Conservation (phyloP, 2,113 vertebrate species). For the Lasiurus borealis region DNA sequence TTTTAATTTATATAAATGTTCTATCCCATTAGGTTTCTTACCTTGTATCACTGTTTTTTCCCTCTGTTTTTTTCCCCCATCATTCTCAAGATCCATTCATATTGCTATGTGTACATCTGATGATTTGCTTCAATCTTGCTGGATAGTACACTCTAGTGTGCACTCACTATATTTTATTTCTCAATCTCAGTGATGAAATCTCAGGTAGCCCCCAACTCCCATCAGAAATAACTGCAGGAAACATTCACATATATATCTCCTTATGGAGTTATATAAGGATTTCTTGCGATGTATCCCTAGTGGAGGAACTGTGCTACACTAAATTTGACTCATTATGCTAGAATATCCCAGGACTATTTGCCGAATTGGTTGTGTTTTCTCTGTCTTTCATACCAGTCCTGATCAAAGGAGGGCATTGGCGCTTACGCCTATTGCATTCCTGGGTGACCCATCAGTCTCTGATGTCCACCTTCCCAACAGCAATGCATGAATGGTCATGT, state of each 20-base stretch:
- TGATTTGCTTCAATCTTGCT: background rate
- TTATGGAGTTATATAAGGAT: background rate
- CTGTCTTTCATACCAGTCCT: background rate
- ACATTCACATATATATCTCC: background rate
- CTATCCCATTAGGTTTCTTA: constrained; percentile 9
- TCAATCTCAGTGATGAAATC: background rate
- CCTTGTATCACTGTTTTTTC: background rate
- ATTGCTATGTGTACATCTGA: background rate
- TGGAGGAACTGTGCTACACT: background rate
- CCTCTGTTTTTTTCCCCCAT: background rate
- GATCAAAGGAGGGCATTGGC: background rate
- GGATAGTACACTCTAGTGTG: background rate
- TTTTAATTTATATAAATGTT: background rate
- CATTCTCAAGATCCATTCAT: background rate
- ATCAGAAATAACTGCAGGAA: background rate
- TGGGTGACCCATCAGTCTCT: too few species aligned
- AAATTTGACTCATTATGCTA: background rate
- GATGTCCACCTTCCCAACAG: background rate
- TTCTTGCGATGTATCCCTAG: background rate
- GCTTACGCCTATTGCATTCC: background rate
- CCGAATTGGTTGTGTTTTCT: background rate
- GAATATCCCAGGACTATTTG: background rate
- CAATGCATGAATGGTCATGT: background rate
- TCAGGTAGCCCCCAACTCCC: background rate
- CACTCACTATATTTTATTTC: background rate